Base-by-base conservation (phyloP, 1,140 invertebrate species). In the Drosophila pallidifrons region DNA sequence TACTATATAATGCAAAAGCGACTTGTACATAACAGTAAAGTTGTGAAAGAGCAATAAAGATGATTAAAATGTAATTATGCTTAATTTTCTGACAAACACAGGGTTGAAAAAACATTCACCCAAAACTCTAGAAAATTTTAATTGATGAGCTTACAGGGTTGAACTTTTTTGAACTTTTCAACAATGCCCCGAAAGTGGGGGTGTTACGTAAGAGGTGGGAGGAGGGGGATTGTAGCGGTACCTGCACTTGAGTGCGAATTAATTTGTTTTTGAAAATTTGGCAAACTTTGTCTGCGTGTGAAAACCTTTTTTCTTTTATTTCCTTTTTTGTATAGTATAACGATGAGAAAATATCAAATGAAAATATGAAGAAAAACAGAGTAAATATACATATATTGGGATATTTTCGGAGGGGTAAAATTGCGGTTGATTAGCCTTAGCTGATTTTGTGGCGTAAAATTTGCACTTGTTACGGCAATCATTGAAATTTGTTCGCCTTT, bases 51-150 rank as follows among this genome's bases (percentile, higher is more conserved):
- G 89, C 89, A 90, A 91, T 91, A 87, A 90, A 90, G 82, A 91
- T 91, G 82, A 91, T 91, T 91, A 91, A 91, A 91, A 91, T 91
- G 89, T 91, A 91, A 91, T 91, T 91, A 91, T 86, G 77, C 79
- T 79, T 90, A 89, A 91, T 91, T 91, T 91, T 82, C 85, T 86
- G 80, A 91, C 78, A 83, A 81, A 52, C 11, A 66, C 5, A 65
- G 63, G 63, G 63, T 65, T 55, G 63, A 15, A 52, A 55, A 75
- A 75, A 55, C 59, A 65, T 58, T 79, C 78, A 67, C 75, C 61
- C 20, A 45, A 25, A 25, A 64, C 66, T 69, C 58, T 86, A 74
- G 11, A 7, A 5, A 59, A 89, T 89, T 89, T 89, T 83, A 88
- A 89, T 89, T 88, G 83, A 88, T 88, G 85, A 89, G 83, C 81